phyloP scores from a whole-genome alignment of 2,888 invertebrate genomes.

The Nomada hirtipes region DNA sequence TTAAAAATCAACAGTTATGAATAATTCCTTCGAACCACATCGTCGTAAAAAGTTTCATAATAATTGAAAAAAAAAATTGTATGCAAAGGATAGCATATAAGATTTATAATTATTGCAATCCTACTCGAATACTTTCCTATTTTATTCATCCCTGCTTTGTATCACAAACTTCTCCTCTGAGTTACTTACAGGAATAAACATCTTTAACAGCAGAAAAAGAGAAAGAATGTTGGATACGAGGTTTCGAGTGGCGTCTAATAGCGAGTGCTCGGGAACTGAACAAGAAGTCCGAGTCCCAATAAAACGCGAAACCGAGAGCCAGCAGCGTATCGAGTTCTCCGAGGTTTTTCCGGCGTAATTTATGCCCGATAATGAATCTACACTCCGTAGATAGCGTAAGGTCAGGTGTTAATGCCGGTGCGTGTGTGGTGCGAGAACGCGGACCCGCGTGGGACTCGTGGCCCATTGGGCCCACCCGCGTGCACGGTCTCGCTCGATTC shows the following conservation, averaged over 20 bases:
- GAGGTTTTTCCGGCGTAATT: constrained; percentile 76
- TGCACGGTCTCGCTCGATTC: constrained; percentile 59
- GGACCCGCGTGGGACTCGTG: constrained; percentile 71
- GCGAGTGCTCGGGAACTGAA: constrained; percentile 36
- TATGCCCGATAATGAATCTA: constrained; percentile 79
- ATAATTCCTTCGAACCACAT: too few relatives aligned
- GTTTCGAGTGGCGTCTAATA: constrained; percentile 41
- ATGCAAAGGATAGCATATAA: too few relatives aligned
- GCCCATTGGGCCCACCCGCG: constrained; percentile 73
- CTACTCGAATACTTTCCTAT: too few relatives aligned
- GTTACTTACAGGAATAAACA: constrained; percentile 23
- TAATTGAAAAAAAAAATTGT: too few relatives aligned
- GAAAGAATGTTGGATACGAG: constrained; percentile 6
- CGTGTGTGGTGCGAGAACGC: constrained; percentile 71
- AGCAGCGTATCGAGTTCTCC: constrained; percentile 63
- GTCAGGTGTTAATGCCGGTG: constrained; percentile 79
- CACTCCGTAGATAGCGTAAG: constrained; percentile 75
- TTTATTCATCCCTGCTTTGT: too few relatives aligned
- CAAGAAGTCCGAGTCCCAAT: constrained; percentile 57
- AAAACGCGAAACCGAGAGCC: constrained; percentile 69
- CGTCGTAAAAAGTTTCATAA: too few relatives aligned
- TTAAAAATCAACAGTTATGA: too few relatives aligned
- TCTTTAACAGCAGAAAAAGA: not conserved
- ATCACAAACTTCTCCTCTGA: not conserved
- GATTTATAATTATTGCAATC: too few relatives aligned